A percentile compares a stretch with the other conserved stretches of the same genome.
Conservation (phyloP, 2,113 vertebrate genomes). For the Hylia prasina region DNA sequence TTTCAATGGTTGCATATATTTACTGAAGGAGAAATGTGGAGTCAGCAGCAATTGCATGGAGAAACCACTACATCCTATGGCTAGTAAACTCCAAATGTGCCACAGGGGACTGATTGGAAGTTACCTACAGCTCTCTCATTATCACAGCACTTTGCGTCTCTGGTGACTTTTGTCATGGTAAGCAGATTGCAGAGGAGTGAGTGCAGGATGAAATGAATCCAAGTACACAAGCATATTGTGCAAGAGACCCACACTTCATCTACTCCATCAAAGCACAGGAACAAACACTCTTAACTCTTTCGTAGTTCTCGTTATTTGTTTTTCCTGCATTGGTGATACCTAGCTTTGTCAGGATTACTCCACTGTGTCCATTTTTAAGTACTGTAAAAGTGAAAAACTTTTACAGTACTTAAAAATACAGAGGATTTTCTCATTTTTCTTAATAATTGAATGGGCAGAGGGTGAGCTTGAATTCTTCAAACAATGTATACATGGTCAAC, state of each 20-base stretch:
- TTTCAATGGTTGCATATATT: constrained; percentile 23
- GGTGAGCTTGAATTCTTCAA: background rate
- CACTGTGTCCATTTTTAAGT: background rate
- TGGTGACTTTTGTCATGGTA: constrained; percentile 48
- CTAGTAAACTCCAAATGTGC: constrained; percentile 45
- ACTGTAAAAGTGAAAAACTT: background rate
- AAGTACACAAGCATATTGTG: background rate
- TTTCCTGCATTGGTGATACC: background rate
- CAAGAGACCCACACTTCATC: background rate
- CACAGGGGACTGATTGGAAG: constrained; percentile 29
- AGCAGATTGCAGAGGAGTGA: constrained; percentile 19
- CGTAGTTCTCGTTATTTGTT: background rate
- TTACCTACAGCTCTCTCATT: constrained; percentile 39
- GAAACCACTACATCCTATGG: constrained; percentile 17
- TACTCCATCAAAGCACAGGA: background rate
- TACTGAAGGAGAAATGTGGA: constrained; percentile 23
- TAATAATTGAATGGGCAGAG: background rate
- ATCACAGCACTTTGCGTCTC: constrained; percentile 22
- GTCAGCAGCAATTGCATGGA: constrained; percentile 13
- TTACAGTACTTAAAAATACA: too few relatives aligned
- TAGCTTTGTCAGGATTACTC: background rate
- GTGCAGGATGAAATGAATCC: background rate
- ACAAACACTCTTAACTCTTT: background rate
- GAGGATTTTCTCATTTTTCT: background rate
- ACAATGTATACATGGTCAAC: background rate